A percentile compares a stretch with the other conserved stretches of the same genome.
These are phyloP conservation scores for Drosophila formosana DNA, from an alignment of 2,888 invertebrate genomes.

Conservation along the genomic window DNA sequence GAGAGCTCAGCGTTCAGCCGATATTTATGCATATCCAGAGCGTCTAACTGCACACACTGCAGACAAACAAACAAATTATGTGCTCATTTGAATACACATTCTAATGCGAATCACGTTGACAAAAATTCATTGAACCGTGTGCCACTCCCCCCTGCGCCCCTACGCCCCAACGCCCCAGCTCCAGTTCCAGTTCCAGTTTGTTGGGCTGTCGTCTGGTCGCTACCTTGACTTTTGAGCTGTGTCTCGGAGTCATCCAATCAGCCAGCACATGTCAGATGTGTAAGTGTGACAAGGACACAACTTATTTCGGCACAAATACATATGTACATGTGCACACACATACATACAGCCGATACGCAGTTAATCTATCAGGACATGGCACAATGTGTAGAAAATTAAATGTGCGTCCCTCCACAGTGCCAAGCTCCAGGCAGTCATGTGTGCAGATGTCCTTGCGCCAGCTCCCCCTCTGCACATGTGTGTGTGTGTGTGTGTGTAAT, in stretches of 20 bases:
- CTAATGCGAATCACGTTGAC: slow-evolving; percentile 80
- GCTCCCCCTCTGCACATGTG: slow-evolving; percentile 19
- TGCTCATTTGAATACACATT: slow-evolving; percentile 80
- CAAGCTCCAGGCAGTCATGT: slow-evolving; percentile 45
- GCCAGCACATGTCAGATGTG: slow-evolving; percentile 29
- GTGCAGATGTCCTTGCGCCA: slow-evolving; percentile 44
- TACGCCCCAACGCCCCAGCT: neutral
- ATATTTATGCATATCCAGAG: slow-evolving; percentile 54
- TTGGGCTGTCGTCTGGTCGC: slow-evolving; percentile 4
- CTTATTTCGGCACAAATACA: slow-evolving; percentile 50
- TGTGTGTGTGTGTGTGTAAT: slow-evolving; percentile 43
- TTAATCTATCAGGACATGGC: slow-evolving; percentile 78
- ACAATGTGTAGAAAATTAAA: slow-evolving; percentile 78
- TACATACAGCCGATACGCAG: slow-evolving; percentile 61
- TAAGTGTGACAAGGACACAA: slow-evolving; percentile 60
- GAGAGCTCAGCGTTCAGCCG: slow-evolving; percentile 52
- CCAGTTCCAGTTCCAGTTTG: too few species aligned
- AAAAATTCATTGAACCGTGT: slow-evolving; percentile 75
- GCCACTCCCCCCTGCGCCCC: slow-evolving; percentile 3
- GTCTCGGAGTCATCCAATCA: slow-evolving; percentile 63
- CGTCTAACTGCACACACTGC: slow-evolving; percentile 42
- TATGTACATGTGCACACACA: slow-evolving; percentile 25
- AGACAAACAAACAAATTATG: slow-evolving; percentile 77
- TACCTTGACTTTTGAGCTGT: slow-evolving; percentile 77
- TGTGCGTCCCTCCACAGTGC: slow-evolving; percentile 44